These are phyloP conservation scores for Girardinichthys multiradiatus DNA, from an alignment of 2,113 vertebrate species.

Conservation along the genomic window DNA sequence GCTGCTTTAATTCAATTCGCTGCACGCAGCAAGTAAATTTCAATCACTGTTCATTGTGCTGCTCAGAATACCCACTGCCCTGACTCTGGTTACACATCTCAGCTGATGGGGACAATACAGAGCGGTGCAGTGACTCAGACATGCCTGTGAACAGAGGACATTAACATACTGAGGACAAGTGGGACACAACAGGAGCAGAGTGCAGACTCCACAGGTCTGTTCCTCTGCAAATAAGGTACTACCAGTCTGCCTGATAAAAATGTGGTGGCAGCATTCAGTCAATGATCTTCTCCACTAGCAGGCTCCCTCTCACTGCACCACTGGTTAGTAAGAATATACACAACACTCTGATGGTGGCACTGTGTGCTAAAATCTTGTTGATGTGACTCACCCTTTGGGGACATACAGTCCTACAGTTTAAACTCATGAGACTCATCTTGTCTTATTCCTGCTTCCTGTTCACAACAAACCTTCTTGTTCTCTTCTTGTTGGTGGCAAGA, in stretches of 20 bases:
- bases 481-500: conserved; percentile 11
- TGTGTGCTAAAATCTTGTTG: conserved; percentile 13
- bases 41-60: conserved; percentile 22
- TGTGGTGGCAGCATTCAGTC: conserved; percentile 44
- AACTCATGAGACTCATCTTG: conserved; percentile 29
- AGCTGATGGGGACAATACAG: conserved; percentile 8
- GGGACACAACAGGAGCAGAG: conserved; percentile 11
- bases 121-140: conserved; percentile 16
- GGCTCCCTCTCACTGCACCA: not conserved
- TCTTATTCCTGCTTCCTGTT: conserved; percentile 32
- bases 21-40: conserved; percentile 34
- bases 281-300: conserved; percentile 43
- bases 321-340: conserved; percentile 22
- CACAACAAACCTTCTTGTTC: conserved; percentile 29
- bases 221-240: conserved; percentile 27
- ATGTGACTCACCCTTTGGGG: conserved; percentile 39
- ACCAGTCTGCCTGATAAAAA: conserved; percentile 48
- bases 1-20: conserved; percentile 56
- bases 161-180: conserved; percentile 10
- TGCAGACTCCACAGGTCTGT: conserved; percentile 14
- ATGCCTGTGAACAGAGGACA: conserved; percentile 20
- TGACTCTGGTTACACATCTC: conserved; percentile 24
- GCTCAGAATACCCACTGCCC: conserved; percentile 8
- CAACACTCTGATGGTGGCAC: not conserved
- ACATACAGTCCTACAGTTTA: conserved; percentile 18